Base-by-base conservation (phyloP, 2,113 vertebrate species). In the Chaetorhynchus papuensis region DNA sequence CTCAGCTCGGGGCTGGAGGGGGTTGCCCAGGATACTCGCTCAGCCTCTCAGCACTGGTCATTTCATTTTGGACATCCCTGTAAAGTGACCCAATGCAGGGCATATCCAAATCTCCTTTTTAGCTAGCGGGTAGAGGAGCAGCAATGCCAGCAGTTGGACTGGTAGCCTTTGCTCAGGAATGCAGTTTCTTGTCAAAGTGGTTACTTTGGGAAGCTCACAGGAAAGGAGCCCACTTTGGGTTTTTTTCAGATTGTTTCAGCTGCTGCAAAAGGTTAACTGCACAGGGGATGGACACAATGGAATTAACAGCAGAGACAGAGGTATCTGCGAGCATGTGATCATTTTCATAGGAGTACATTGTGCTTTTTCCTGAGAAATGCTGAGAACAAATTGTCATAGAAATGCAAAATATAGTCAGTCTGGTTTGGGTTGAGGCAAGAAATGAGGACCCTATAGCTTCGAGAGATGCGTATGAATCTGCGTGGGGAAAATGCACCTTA, bases 381-480 rank as follows among this genome's bases (percentile, higher is more conserved):
- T 42, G 60, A 50, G 78, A 87, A 71, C 64, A 91, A 93, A 87
- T 94, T 87, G 81, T 56, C 49, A 45, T 18, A 71, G 87, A 85
- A 85, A 85, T 90, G 39, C 50, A 61, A 80, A 88, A 83, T 68
- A 14, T 17, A 13, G 53, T 89, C 39, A 15, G 39, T 53, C 63
- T 47, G 87, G 13, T 82, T 90, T 57, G 66, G 27, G 63, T 37
- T 54, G 22, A 88, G 81, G 75, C 66, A 85, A 93, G 66, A 89
- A 91, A 80, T 6, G 27, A 94, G 63, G 87, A 82, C 85, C 84
- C 59, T 90, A 4, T 74, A 91, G 66, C 87, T 87, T 54, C 50
- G 83, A 96, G 94, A 93, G 70, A 84, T 6, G 1, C n/a, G 66
- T 86, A 63, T 22, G 84, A 95, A 80, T 83, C 59, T 94, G 84